A percentile compares a stretch with the other conserved stretches of the same genome.
phyloP scores from a whole-genome alignment of 2,113 vertebrate genomes.

The Cercopithecus mona region DNA sequence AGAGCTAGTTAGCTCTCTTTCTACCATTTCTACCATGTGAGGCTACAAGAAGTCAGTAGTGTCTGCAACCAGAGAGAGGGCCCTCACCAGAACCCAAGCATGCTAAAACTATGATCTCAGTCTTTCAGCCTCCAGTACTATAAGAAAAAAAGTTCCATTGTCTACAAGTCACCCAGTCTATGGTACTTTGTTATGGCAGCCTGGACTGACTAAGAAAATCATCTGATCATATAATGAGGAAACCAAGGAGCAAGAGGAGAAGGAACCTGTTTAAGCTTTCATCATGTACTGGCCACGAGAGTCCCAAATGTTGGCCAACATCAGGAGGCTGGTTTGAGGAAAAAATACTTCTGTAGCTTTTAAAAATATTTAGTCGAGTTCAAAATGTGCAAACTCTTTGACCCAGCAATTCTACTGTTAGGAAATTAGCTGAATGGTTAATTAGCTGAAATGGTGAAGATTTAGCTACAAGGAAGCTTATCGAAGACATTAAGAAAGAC shows the following conservation, averaged over 20 bases:
- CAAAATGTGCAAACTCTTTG: conserved; percentile 8
- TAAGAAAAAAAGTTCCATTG: not conserved
- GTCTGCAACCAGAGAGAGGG: not conserved
- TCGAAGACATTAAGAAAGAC: conserved; percentile 13
- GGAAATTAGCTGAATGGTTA: conserved; percentile 13
- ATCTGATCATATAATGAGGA: not conserved
- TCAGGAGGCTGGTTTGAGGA: not conserved
- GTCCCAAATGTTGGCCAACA: not conserved
- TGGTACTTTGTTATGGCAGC: not conserved
- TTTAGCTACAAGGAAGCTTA: conserved; percentile 36
- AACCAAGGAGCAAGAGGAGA: not conserved
- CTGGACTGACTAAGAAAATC: not conserved
- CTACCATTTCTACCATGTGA: not conserved
- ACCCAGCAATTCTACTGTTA: not conserved
- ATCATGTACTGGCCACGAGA: not conserved
- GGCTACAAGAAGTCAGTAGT: not conserved
- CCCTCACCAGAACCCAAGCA: not conserved
- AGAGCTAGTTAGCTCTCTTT: not conserved
- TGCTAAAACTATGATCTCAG: not conserved
- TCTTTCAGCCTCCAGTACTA: not conserved
- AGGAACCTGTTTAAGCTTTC: not conserved
- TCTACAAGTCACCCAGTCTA: not conserved
- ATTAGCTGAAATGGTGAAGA: conserved; percentile 2
- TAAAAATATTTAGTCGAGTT: not conserved
- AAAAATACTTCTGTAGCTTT: not conserved